These are phyloP conservation scores for Microplitis mediator DNA, from an alignment of 1,140 invertebrate species.

Conservation along the genomic window DNA sequence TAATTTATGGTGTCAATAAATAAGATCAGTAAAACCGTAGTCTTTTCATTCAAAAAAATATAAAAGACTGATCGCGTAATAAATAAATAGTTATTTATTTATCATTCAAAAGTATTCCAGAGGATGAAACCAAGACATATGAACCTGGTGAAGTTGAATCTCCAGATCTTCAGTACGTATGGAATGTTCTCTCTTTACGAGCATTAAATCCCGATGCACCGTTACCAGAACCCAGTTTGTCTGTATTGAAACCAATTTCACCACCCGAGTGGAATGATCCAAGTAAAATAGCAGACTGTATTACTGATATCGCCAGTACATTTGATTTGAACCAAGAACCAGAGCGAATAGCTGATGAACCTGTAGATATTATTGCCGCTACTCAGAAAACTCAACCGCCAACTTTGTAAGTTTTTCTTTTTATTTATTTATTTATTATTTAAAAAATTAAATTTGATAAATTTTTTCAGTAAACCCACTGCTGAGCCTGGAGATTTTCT, in stretches of 20 bases:
- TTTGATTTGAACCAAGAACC: neutral
- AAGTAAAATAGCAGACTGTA: neutral
- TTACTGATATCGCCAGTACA: neutral
- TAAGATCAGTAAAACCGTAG: too few relatives aligned
- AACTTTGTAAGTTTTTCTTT: neutral
- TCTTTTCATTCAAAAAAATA: neutral
- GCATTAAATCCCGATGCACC: slow-evolving; percentile 39
- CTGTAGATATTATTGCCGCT: neutral
- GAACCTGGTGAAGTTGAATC: slow-evolving; percentile 33
- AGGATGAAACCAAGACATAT: slow-evolving; percentile 20
- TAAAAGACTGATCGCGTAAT: neutral
- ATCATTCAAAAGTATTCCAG: slow-evolving; percentile 17
- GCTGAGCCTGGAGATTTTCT: neutral
- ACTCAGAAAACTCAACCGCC: neutral
- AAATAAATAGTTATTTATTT: neutral
- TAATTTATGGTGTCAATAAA: too few relatives aligned
- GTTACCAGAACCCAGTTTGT: neutral
- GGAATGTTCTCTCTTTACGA: slow-evolving; percentile 36
- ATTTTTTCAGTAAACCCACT: neutral
- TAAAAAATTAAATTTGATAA: neutral
- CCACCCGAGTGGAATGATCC: neutral
- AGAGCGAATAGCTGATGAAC: neutral
- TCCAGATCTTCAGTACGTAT: slow-evolving; percentile 35
- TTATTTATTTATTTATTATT: neutral
- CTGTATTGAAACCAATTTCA: neutral